Evolutionary conservation across 2,797 vertebrate species (phyloP).

Genomic region (Myiothlypis chrysogaster): DNA sequence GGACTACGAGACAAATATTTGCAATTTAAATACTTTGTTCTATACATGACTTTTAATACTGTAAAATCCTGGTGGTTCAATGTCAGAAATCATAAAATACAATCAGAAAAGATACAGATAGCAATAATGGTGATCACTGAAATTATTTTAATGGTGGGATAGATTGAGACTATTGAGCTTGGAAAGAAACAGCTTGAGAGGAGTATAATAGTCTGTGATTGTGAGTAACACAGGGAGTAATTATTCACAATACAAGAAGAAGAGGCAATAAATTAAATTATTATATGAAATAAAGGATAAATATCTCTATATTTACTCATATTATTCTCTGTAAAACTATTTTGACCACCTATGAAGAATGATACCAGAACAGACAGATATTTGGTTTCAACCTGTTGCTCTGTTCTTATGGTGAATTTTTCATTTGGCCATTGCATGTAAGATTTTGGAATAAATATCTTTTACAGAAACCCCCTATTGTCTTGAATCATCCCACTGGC

Average conservation of each 20-base stretch:
- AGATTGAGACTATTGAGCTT: background rate
- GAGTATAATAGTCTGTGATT: background rate
- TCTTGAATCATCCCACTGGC: background rate
- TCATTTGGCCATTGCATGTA: background rate
- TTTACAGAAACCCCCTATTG: fast-evolving
- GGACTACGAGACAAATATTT: background rate
- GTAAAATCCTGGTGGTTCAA: background rate
- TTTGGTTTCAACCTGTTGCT: background rate
- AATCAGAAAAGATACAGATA: background rate
- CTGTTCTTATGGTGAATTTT: background rate
- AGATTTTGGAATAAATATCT: background rate
- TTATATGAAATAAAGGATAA: background rate
- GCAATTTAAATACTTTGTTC: background rate
- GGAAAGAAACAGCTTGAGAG: background rate
- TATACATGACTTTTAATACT: background rate
- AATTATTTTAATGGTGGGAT: background rate
- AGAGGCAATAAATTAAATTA: background rate
- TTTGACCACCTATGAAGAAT: background rate
- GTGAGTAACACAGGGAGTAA: background rate
- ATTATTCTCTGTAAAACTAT: background rate
- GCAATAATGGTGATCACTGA: background rate
- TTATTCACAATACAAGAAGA: background rate
- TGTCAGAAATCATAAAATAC: background rate
- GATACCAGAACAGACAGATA: background rate
- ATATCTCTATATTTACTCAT: background rate